A percentile compares a stretch with the other conserved stretches of the same genome.
Conservation (phyloP, 2,797 vertebrate species). For the Molossus molossus region DNA sequence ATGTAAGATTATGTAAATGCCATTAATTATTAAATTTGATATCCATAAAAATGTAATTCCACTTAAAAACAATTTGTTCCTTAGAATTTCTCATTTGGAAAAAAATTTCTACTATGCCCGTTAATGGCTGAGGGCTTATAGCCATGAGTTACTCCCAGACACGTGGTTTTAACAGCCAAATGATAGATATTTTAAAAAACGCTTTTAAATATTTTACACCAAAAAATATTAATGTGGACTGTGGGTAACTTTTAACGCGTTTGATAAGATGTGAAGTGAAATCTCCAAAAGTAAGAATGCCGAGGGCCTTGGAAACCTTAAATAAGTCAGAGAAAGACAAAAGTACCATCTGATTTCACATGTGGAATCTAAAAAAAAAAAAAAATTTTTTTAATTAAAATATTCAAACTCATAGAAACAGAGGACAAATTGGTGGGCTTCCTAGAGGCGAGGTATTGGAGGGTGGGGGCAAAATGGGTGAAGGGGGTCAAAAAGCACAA, state of each 20-base stretch:
- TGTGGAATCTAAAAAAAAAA: too few species aligned
- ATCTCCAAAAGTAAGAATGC: conserved; percentile 7
- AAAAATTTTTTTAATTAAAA: too few species aligned
- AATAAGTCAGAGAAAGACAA: too few species aligned
- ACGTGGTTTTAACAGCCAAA: conserved; percentile 58
- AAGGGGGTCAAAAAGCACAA: too few species aligned
- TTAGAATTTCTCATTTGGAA: conserved; percentile 68
- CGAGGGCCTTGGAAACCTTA: not conserved
- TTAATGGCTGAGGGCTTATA: conserved; percentile 24
- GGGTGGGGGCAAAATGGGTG: too few species aligned
- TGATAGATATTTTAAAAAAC: not conserved
- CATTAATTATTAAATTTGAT: conserved; percentile 81
- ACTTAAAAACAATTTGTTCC: conserved; percentile 55
- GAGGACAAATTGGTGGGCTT: too few species aligned
- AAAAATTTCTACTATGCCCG: conserved; percentile 48
- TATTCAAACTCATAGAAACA: too few species aligned
- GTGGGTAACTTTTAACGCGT: not conserved
- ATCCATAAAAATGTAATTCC: not conserved
- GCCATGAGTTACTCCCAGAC: conserved; percentile 20
- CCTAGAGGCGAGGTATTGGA: too few species aligned
- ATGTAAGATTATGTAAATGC: conserved; percentile 72
- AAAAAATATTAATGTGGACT: not conserved
- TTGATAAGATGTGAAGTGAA: not conserved
- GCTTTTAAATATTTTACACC: conserved; percentile 43
- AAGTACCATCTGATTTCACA: too few species aligned